phyloP scores from a whole-genome alignment of 2,888 invertebrate genomes.

The Athalia cordata region DNA sequence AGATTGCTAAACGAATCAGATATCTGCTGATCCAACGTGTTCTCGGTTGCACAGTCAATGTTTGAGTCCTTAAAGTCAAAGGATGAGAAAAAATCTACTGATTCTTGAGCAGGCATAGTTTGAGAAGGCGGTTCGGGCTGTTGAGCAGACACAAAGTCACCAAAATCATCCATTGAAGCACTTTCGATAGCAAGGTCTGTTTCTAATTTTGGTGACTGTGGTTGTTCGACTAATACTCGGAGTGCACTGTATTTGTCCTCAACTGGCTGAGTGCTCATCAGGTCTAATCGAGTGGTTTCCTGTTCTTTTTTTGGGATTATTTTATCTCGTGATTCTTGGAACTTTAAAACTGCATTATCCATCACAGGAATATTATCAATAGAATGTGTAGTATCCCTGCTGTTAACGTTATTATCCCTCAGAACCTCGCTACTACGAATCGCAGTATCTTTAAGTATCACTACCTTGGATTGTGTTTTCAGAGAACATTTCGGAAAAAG shows the following conservation, averaged over 20 bases:
- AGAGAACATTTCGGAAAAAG: slow-evolving; percentile 70
- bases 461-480: slow-evolving; percentile 69
- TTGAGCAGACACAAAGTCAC: slow-evolving; percentile 73
- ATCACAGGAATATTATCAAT: not conserved
- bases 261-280: slow-evolving; percentile 68
- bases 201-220: slow-evolving; percentile 46
- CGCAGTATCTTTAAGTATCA: slow-evolving; percentile 70
- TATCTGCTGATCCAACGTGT: slow-evolving; percentile 60
- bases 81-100: slow-evolving; percentile 63
- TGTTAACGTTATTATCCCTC: slow-evolving; percentile 45
- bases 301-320: slow-evolving; percentile 22
- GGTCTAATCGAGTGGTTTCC: slow-evolving; percentile 60
- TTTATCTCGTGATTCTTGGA: slow-evolving; percentile 20
- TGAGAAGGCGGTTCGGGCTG: slow-evolving; percentile 53
- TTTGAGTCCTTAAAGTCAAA: slow-evolving; percentile 61
- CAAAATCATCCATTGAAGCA: slow-evolving; percentile 71
- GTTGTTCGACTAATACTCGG: slow-evolving; percentile 69
- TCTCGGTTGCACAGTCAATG: slow-evolving; percentile 45
- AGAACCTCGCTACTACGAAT: slow-evolving; percentile 65
- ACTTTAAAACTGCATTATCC: not conserved
- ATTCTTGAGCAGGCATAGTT: slow-evolving; percentile 46
- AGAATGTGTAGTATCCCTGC: not conserved
- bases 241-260: slow-evolving; percentile 75
- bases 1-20: slow-evolving; percentile 66
- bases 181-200: slow-evolving; percentile 48